Percentiles rank a stretch among this genome's conserved stretches.
Evolutionary conservation across 1,140 invertebrate genomes (phyloP).

Genomic region (Sitobion miscanthi): DNA sequence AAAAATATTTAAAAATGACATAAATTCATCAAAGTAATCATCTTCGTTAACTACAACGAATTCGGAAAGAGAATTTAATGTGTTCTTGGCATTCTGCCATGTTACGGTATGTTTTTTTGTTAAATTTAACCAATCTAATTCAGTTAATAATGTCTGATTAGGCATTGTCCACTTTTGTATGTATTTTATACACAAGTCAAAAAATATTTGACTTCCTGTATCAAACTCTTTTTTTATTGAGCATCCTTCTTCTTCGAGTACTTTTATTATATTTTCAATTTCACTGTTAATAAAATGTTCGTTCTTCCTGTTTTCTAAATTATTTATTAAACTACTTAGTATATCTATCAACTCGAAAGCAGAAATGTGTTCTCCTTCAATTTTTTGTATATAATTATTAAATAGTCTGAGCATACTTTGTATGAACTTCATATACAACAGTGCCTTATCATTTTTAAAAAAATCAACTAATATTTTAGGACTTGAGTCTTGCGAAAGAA

Average conservation of each 20-base stretch:
- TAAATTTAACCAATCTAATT: conserved; percentile 16
- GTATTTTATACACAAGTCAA: conserved; percentile 9
- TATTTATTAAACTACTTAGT: conserved; percentile 4
- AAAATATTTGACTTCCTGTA: conserved; percentile 15
- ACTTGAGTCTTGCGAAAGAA: too few relatives aligned
- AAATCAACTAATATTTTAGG: too few relatives aligned
- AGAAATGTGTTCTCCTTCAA: too few relatives aligned
- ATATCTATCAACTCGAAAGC: not conserved
- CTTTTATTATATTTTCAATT: conserved; percentile 11
- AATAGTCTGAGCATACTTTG: too few relatives aligned
- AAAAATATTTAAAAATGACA: conserved; percentile 23
- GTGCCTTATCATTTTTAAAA: too few relatives aligned
- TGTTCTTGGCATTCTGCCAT: not conserved
- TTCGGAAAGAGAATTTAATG: not conserved
- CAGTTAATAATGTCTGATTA: conserved; percentile 4
- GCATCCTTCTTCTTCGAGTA: not conserved
- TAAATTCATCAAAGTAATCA: conserved; percentile 21
- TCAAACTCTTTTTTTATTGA: not conserved
- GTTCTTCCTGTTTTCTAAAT: not conserved
- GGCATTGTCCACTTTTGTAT: not conserved
- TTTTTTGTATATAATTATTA: too few relatives aligned
- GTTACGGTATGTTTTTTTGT: conserved; percentile 25
- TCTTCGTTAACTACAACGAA: not conserved
- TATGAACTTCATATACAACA: too few relatives aligned
- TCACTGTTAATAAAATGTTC: conserved; percentile 1